These are phyloP conservation scores for Leptinotarsa texana DNA, from an alignment of 1,140 invertebrate genomes.

Conservation along the genomic window DNA sequence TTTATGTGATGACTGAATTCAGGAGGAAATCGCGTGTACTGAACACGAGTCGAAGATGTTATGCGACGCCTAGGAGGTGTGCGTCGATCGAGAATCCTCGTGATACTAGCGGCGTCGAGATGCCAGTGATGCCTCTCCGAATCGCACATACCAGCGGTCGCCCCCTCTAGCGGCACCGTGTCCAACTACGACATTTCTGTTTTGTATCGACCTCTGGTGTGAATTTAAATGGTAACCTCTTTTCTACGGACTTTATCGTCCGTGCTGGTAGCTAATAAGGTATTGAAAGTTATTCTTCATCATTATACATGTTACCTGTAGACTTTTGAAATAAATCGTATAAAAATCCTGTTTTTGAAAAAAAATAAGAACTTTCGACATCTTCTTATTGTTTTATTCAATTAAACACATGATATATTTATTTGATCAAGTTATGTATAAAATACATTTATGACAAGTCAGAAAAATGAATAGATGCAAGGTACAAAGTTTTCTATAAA, in stretches of 20 bases:
- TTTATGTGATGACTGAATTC: conserved; percentile 7
- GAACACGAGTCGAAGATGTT: background rate
- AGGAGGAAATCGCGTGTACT: background rate
- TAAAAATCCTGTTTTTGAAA: no score
- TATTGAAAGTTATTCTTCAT: background rate
- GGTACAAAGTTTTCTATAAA: no score
- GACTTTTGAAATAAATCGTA: no score
- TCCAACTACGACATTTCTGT: background rate
- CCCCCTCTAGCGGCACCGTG: conserved; percentile 11
- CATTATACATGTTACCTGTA: no score
- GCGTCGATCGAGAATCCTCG: conserved; percentile 12
- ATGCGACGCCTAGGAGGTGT: background rate
- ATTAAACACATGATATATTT: no score
- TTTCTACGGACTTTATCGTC: background rate
- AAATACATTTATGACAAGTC: no score
- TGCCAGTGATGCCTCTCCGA: conserved; percentile 16
- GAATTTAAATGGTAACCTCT: conserved; percentile 5
- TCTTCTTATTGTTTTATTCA: no score
- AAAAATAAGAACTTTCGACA: no score
- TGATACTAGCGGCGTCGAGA: conserved; percentile 18
- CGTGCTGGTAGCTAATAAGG: background rate
- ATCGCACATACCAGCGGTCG: conserved; percentile 3
- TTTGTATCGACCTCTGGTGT: conserved; percentile 23
- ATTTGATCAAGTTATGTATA: no score
- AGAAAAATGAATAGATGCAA: no score